Evolutionary conservation across 2,113 vertebrate genomes (phyloP), one percentile per base, ranked within the genome.

Genomic region (Paedocypris sp.): DNA sequence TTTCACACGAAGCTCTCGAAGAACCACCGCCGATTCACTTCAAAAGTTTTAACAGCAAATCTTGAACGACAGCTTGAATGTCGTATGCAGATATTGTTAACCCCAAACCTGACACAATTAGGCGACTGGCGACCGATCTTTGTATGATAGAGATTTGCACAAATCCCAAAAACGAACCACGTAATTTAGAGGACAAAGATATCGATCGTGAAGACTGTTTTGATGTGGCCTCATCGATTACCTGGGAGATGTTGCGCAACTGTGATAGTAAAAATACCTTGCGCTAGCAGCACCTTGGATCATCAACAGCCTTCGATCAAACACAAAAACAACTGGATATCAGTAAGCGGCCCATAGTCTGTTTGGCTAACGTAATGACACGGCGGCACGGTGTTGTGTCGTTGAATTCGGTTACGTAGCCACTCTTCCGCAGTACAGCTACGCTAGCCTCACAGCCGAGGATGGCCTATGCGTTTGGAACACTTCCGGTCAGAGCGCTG

Each of bases 1-100:
- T 99, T 69, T 67, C 53, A 25, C 28, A 35, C 12, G 36, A 41
- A 41, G 19, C 38, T n/a, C 18, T 26, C 10, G 5, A 2, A 43
- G 36, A 42, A 9, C 39, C 39, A 22, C 6, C n/a, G 6, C 29
- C 19, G 26, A 18, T 4, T 33, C 48, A 43, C 9, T 43, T 12
- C 12, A 19, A 20, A 15, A 20, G 22, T 22, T 58, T 43, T 15
- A 32, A 15, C 39, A 43, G 18, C 35, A 39, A 41, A n/a, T 16
- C n/a, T 15, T 6, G 33, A 25, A 5, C 20, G 26, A 6, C 11
- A 32, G 13, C 10, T 12, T 35, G 22, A 38, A n/a, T n/a, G n/a
- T n/a, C n/a, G n/a, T n/a, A n/a, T n/a, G n/a, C n/a, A n/a, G n/a
- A n/a, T n/a, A n/a, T n/a, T n/a, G n/a, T n/a, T n/a, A n/a, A n/a